A percentile compares a stretch with the other conserved stretches of the same genome.
phyloP scores from a whole-genome alignment of 2,888 invertebrate genomes.

The Hyles lineata region DNA sequence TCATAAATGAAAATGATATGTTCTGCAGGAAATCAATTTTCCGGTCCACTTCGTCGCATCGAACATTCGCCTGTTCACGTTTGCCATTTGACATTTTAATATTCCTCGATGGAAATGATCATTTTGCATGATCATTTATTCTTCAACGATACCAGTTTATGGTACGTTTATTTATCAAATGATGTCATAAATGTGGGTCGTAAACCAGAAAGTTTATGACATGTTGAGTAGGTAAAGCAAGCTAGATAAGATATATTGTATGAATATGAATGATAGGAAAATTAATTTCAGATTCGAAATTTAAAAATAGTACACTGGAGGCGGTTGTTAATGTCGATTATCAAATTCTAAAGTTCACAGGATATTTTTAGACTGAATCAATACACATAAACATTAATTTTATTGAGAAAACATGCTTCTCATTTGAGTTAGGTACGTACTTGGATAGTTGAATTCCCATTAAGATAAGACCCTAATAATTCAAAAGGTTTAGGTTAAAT shows the following conservation, averaged over 20 bases:
- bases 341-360: background rate
- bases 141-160: background rate
- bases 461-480: background rate
- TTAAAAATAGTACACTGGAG: no score
- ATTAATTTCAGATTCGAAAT: no score
- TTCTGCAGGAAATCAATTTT: conserved; percentile 75
- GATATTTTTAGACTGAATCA: background rate
- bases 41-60: conserved; percentile 63
- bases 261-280: no score
- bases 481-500: background rate
- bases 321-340: no score
- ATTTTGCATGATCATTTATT: conserved; percentile 11
- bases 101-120: conserved; percentile 41
- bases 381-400: background rate
- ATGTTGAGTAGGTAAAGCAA: no score
- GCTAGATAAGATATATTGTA: no score
- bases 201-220: no score
- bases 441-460: background rate
- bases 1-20: conserved; percentile 70
- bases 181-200: background rate
- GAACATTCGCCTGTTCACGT: conserved; percentile 55
- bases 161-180: background rate
- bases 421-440: background rate
- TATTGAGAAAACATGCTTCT: background rate
- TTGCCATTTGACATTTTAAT: conserved; percentile 67